A percentile compares a stretch with the other conserved stretches of the same genome.
Evolutionary conservation across 1,140 invertebrate species (phyloP).

Genomic region (Parapsyche elsis): DNA sequence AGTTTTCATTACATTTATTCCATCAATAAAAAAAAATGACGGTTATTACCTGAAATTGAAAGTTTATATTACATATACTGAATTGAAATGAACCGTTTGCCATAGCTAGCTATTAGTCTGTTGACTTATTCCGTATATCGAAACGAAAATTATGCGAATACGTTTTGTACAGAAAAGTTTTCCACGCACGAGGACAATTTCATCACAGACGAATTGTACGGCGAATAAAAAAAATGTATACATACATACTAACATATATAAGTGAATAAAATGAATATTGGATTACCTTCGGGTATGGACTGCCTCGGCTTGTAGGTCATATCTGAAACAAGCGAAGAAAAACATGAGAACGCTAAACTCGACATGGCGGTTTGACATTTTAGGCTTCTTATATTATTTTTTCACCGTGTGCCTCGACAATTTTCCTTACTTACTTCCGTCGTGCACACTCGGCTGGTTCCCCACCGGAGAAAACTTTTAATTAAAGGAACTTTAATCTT

Average conservation of each 20-base stretch:
- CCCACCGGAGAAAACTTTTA: slow-evolving; percentile 32
- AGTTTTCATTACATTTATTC: no score
- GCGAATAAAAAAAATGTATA: not conserved
- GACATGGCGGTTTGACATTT: slow-evolving; percentile 43
- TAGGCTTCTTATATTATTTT: not conserved
- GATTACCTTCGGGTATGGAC: slow-evolving; percentile 53
- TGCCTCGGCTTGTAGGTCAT: slow-evolving; percentile 58
- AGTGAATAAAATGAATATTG: slow-evolving; percentile 37
- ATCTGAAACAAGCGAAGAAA: slow-evolving; percentile 56
- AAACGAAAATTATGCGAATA: not conserved
- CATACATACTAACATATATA: slow-evolving; percentile 14
- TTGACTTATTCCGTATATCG: no score
- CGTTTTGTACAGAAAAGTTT: not conserved
- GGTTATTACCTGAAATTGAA: no score
- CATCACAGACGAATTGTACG: not conserved
- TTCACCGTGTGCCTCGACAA: not conserved
- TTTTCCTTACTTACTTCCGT: not conserved
- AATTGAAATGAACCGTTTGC: no score
- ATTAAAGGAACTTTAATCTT: slow-evolving; percentile 45
- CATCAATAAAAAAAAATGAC: no score
- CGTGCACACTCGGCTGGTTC: not conserved
- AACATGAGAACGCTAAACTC: slow-evolving; percentile 36
- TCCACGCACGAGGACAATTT: not conserved
- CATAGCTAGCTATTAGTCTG: no score
- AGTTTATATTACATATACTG: no score